These are phyloP conservation scores for Helleia helle DNA, from an alignment of 2,888 invertebrate genomes.

Conservation along the genomic window DNA sequence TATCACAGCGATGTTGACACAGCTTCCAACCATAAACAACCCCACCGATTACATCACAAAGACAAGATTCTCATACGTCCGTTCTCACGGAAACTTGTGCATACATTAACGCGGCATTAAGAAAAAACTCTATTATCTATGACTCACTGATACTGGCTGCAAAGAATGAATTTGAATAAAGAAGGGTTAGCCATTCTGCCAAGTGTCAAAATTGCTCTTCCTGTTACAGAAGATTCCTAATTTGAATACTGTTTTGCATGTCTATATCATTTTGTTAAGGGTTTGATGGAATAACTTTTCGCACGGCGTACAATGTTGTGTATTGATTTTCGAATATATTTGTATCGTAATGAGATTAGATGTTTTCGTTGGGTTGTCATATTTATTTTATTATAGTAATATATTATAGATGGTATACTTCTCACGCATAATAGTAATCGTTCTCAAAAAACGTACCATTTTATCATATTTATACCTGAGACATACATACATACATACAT, in stretches of 20 bases:
- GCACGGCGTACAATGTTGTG: constrained; percentile 32
- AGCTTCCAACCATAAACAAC: constrained; percentile 61
- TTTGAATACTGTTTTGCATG: constrained; percentile 71
- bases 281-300: constrained; percentile 29
- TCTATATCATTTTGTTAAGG: constrained; percentile 35
- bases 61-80: constrained; percentile 41
- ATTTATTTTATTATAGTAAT: constrained; percentile 31
- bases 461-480: no score
- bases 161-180: constrained; percentile 58
- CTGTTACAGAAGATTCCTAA: constrained; percentile 46
- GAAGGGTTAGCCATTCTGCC: constrained; percentile 61
- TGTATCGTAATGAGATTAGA: constrained; percentile 68
- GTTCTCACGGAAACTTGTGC: constrained; percentile 54
- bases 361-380: constrained; percentile 64
- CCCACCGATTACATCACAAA: constrained; percentile 56
- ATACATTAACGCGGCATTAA: constrained; percentile 50
- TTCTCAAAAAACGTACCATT: no score
- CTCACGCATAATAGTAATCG: no score
- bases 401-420: no score
- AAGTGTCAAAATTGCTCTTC: constrained; percentile 72
- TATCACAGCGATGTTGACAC: constrained; percentile 63
- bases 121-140: constrained; percentile 51
- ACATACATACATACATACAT: no score
- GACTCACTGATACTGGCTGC: constrained; percentile 45
- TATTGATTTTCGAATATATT: constrained; percentile 37